Evolutionary conservation across 2,113 vertebrate genomes (phyloP).

Genomic region (Xenus cinereus): DNA sequence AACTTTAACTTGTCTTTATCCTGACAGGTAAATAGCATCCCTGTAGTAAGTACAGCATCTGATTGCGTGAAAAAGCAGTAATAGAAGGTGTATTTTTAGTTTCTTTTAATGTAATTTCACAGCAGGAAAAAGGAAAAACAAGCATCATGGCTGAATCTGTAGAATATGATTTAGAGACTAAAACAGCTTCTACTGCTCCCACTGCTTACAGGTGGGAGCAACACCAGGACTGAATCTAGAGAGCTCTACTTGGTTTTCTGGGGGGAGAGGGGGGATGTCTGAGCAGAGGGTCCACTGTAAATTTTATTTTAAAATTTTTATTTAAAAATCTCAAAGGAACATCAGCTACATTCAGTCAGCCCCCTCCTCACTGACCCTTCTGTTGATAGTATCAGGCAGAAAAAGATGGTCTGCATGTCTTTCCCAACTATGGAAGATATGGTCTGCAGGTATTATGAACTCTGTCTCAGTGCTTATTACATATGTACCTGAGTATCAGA

Average conservation of each 20-base stretch:
- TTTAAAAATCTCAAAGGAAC: not conserved
- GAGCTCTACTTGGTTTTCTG: not conserved
- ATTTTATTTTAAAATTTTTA: not conserved
- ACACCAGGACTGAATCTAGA: not conserved
- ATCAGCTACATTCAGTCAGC: not conserved
- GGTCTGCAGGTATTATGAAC: not conserved
- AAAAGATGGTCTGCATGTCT: not conserved
- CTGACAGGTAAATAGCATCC: conserved; percentile 45
- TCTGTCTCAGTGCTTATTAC: accelerated
- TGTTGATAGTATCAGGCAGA: not conserved
- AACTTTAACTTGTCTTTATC: not conserved
- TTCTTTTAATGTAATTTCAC: conserved; percentile 3
- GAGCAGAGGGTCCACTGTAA: not conserved
- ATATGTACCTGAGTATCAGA: not conserved
- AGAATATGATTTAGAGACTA: not conserved
- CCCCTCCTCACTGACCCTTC: not conserved
- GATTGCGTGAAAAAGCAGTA: not conserved
- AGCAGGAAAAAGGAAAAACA: not conserved
- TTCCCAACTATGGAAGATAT: not conserved
- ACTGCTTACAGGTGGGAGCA: not conserved
- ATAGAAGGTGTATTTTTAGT: not conserved
- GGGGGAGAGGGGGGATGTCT: accelerated
- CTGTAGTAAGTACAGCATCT: not conserved
- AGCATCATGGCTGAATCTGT: not conserved
- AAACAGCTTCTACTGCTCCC: not conserved